Conservation (phyloP, 2,888 invertebrate species). For the Corbicula japonica region DNA sequence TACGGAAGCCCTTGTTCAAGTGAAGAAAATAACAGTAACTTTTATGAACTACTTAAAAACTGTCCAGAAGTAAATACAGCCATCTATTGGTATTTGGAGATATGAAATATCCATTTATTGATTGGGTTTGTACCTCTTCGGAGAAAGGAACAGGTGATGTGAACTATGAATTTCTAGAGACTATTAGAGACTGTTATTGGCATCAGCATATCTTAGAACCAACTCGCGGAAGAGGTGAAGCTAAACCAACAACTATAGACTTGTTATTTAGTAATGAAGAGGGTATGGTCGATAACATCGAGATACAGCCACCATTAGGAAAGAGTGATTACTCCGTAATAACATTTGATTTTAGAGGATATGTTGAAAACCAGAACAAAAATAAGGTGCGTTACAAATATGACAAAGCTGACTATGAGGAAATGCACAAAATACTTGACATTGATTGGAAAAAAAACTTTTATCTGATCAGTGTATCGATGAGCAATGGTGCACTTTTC, state of each 20-base stretch:
- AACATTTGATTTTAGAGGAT: constrained; percentile 9
- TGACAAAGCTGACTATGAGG: background rate
- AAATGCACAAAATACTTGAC: background rate
- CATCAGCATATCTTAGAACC: constrained; percentile 37
- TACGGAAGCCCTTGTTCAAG: constrained; percentile 16
- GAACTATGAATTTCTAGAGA: constrained; percentile 23
- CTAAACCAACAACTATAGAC: constrained; percentile 25
- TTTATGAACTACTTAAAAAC: background rate
- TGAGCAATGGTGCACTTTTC: no score
- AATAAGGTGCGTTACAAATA: background rate
- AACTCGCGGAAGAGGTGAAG: constrained; percentile 16
- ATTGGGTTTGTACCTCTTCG: constrained; percentile 14
- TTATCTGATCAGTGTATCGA: no score
- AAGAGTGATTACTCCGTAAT: constrained; percentile 44
- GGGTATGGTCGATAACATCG: constrained; percentile 24
- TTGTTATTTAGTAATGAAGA: constrained; percentile 33
- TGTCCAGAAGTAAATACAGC: constrained; percentile 3
- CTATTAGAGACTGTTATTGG: constrained; percentile 23
- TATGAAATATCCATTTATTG: constrained; percentile 15
- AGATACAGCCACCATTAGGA: constrained; percentile 13
- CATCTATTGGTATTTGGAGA: background rate
- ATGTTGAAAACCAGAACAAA: background rate
- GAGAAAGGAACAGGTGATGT: background rate
- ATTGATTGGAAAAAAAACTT: no score
- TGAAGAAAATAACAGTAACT: background rate